These are phyloP conservation scores for Lophius americanus DNA, from an alignment of 2,797 vertebrate genomes.

Conservation along the genomic window DNA sequence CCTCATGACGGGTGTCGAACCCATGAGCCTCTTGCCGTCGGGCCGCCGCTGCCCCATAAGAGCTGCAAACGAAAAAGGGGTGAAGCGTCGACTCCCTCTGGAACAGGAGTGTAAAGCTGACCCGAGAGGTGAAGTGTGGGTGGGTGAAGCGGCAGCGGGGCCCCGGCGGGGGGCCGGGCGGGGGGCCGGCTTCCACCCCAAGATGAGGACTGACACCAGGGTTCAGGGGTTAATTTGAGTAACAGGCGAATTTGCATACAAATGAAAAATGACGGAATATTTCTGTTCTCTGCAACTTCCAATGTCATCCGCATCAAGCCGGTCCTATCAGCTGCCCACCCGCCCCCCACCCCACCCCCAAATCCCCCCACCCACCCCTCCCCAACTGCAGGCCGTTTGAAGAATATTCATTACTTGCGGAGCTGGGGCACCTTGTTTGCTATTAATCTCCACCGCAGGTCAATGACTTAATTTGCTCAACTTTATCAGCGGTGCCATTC, in stretches of 20 bases:
- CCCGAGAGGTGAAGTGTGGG: slow-evolving; percentile 72
- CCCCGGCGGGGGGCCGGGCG: slow-evolving; percentile 49
- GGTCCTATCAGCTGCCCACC: slow-evolving; percentile 72
- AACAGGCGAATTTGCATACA: slow-evolving; percentile 99
- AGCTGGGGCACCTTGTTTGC: slow-evolving; percentile 96
- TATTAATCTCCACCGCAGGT: slow-evolving; percentile 96
- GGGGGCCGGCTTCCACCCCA: slow-evolving; percentile 75
- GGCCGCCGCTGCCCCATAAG: slow-evolving; percentile 57
- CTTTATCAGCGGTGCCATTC: slow-evolving; percentile 89
- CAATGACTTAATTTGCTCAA: slow-evolving; percentile 96
- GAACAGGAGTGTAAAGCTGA: slow-evolving; percentile 73
- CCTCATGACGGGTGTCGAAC: not conserved
- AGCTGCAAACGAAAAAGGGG: slow-evolving; percentile 82
- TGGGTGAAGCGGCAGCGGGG: slow-evolving; percentile 46
- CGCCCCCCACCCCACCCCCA: slow-evolving; percentile 2
- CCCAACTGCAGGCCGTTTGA: slow-evolving; percentile 80
- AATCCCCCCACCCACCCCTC: not conserved
- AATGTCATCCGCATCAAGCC: slow-evolving; percentile 96
- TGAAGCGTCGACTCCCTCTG: slow-evolving; percentile 72
- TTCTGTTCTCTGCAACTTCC: slow-evolving; percentile 96
- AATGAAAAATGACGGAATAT: slow-evolving; percentile 98
- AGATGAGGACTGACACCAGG: slow-evolving; percentile 96
- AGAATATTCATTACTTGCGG: slow-evolving; percentile 95
- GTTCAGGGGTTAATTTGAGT: slow-evolving; percentile 99
- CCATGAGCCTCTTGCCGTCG: slow-evolving; percentile 8